A percentile compares a stretch with the other conserved stretches of the same genome.
phyloP scores from a whole-genome alignment of 2,888 invertebrate genomes.

The Heliconius ethilla region DNA sequence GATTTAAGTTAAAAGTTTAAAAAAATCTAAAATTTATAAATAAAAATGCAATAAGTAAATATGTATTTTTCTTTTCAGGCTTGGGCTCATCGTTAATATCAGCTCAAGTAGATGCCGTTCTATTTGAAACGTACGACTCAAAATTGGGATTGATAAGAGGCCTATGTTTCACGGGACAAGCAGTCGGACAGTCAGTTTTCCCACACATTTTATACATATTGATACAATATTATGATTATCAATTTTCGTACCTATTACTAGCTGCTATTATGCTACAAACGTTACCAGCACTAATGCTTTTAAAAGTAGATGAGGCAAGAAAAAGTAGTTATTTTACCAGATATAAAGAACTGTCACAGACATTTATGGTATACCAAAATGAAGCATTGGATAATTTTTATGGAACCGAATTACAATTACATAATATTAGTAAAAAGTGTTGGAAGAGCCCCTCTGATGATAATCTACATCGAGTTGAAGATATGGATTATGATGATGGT shows the following conservation, averaged over 20 bases:
- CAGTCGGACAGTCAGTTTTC: slow-evolving; percentile 71
- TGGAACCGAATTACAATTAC: slow-evolving; percentile 69
- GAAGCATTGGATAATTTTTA: slow-evolving; percentile 59
- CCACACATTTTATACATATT: slow-evolving; percentile 72
- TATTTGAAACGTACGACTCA: slow-evolving; percentile 76
- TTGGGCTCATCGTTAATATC: slow-evolving; percentile 74
- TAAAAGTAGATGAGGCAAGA: slow-evolving; percentile 63
- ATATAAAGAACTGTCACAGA: slow-evolving; percentile 68
- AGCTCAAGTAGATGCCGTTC: slow-evolving; percentile 75
- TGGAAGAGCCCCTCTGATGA: slow-evolving; percentile 79
- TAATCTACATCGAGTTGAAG: slow-evolving; percentile 60
- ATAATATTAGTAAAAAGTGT: slow-evolving; percentile 70
- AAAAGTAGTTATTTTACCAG: slow-evolving; percentile 66
- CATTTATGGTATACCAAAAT: slow-evolving; percentile 69
- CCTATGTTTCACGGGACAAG: slow-evolving; percentile 72
- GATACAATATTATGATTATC: slow-evolving; percentile 68
- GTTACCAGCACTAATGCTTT: slow-evolving; percentile 67
- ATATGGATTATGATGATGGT: slow-evolving; percentile 53
- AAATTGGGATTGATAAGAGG: slow-evolving; percentile 67
- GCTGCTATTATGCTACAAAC: slow-evolving; percentile 72
- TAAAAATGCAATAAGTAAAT: too few species aligned
- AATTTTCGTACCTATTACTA: slow-evolving; percentile 65
- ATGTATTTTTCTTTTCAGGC: slow-evolving; percentile 56
- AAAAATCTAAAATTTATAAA: too few species aligned
- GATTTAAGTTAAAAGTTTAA: too few species aligned